Evolutionary conservation across 37 sponge, comb jelly and placozoan genomes (phyloP), one percentile per base, ranked within the genome.

Genomic region (Ephydatia muelleri): DNA sequence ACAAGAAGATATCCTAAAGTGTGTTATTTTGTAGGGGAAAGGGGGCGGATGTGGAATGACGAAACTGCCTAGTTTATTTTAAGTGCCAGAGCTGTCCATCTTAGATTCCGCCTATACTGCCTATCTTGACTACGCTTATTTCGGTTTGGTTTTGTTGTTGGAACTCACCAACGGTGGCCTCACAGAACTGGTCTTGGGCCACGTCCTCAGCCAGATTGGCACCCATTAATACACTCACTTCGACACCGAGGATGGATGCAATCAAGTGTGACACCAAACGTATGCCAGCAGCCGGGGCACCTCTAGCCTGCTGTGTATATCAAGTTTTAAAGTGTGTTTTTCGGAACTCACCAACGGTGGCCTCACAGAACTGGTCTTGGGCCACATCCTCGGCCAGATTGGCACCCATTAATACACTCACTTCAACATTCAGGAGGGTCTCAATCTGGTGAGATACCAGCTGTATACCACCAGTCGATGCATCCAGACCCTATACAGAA

Each of bases 161-260:
- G 38, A 65, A 64, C 81, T 65, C 35, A 89, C 98, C 98, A 29
- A 98, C 90, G 12, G 98, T 98, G 38, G 92, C 77, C 80, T 98
- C 98, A 68, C 96, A 98, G 75, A 96, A 96, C 67, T 90, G 82
- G 66, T 92, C 94, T 68, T 74, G 67, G 36, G 96, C 98, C 26
- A 98, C 99, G 70, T 98, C 99, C 32, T 75, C 82, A 37, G 99
- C 97, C 19, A 98, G 89, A 66, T 98, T 98, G 57, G 99, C 99
- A 0, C 99, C 99, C 99, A 98, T 98, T 40, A 98, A 76, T 26
- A 96, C 99, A 6, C 91, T 85, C 70, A 93, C 83, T 33, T 89
- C 93, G 26, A 90, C 74, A 40, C 73, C 89, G 21, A 95, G 84
- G 26, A 71, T 70, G 21, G 81, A 38, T 23, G 43, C 37, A 77